These are phyloP conservation scores for Formica exsecta DNA, from an alignment of 1,140 invertebrate species.

Conservation along the genomic window DNA sequence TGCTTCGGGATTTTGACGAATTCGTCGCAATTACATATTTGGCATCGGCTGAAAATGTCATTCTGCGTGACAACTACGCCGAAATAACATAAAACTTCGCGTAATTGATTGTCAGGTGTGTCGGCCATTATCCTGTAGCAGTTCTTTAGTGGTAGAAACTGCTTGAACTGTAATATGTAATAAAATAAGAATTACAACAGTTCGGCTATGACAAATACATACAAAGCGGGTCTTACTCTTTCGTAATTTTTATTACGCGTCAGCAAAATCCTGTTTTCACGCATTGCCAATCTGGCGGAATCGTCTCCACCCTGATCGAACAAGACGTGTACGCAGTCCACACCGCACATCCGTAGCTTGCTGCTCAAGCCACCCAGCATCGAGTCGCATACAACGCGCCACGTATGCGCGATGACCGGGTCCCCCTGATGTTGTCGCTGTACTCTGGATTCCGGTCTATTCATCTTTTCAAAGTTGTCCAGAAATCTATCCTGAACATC, in stretches of 20 bases:
- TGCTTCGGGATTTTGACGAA: constrained; percentile 86
- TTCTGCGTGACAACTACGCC: constrained; percentile 88
- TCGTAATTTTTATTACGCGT: constrained; percentile 86
- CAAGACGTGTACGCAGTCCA: constrained; percentile 88
- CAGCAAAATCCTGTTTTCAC: constrained; percentile 88
- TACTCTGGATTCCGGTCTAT: not conserved
- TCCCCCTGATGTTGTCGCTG: not conserved
- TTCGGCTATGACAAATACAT: not conserved
- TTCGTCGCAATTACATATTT: constrained; percentile 88
- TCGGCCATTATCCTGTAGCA: constrained; percentile 86
- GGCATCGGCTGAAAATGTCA: constrained; percentile 90
- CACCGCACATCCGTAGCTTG: constrained; percentile 89
- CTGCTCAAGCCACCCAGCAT: constrained; percentile 88
- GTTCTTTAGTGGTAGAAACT: constrained; percentile 85
- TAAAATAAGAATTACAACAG: constrained; percentile 16
- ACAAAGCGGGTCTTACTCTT: constrained; percentile 78
- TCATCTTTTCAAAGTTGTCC: not conserved
- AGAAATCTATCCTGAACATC: not conserved
- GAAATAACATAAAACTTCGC: constrained; percentile 89
- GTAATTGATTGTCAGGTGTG: constrained; percentile 86
- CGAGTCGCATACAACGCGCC: constrained; percentile 87
- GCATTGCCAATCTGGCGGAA: constrained; percentile 85
- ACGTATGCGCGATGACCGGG: constrained; percentile 70
- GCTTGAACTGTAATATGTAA: constrained; percentile 81
- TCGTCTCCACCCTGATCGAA: constrained; percentile 85